These are phyloP conservation scores for Corythornis leucogaster DNA, from an alignment of 2,797 vertebrate genomes.

Conservation along the genomic window DNA sequence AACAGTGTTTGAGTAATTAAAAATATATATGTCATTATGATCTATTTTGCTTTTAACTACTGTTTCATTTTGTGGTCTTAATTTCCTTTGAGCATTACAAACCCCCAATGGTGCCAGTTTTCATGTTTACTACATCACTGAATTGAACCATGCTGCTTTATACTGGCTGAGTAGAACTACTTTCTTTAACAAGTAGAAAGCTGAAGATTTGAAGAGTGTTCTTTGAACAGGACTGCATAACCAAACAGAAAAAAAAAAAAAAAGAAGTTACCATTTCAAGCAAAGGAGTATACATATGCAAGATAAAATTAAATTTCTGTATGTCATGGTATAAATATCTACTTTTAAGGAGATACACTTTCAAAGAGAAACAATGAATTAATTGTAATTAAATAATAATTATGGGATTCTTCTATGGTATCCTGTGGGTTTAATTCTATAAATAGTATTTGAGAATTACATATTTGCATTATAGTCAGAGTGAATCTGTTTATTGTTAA, in stretches of 20 bases:
- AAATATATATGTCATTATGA: background rate
- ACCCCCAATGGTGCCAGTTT: accelerated
- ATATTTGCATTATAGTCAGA: background rate
- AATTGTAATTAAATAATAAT: background rate
- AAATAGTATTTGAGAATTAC: background rate
- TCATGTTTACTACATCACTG: background rate
- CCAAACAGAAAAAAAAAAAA: background rate
- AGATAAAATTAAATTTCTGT: background rate
- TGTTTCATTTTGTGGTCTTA: background rate
- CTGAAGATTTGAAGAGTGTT: background rate
- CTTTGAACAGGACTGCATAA: background rate
- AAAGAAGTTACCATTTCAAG: background rate
- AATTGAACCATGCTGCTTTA: background rate
- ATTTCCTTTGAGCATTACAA: background rate
- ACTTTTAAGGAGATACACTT: background rate
- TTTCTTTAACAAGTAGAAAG: background rate
- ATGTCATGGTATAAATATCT: background rate
- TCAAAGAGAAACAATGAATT: background rate
- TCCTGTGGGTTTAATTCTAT: background rate
- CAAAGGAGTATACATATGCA: background rate
- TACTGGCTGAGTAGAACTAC: background rate
- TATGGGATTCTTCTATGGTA: accelerated
- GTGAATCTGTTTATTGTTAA: background rate
- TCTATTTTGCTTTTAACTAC: background rate
- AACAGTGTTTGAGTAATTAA: background rate